phyloP scores from a whole-genome alignment of 2,888 invertebrate genomes.

The Leptinotarsa tumamoca region DNA sequence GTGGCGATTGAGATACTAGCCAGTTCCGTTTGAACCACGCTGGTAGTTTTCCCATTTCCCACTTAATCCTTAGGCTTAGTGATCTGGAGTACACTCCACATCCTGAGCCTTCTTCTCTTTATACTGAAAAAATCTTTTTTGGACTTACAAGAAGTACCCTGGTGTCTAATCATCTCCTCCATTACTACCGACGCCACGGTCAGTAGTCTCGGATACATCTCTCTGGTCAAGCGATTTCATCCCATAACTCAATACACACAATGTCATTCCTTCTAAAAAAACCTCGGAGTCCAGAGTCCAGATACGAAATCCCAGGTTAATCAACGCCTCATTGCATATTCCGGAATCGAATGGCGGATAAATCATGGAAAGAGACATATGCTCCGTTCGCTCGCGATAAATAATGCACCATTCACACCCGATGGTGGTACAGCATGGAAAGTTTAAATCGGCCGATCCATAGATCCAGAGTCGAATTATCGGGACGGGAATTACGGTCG shows the following conservation, averaged over 20 bases:
- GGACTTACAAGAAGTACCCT: no score
- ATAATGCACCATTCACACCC: constrained; percentile 13
- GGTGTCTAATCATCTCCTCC: no score
- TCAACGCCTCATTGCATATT: constrained; percentile 12
- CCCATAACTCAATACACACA: background rate
- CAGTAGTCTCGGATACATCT: no score
- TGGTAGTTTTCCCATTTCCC: no score
- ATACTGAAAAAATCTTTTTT: no score
- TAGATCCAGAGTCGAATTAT: constrained; percentile 3
- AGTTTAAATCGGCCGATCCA: background rate
- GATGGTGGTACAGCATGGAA: background rate
- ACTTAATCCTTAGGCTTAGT: no score
- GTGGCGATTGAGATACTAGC: no score
- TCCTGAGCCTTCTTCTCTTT: no score
- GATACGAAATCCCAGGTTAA: background rate
- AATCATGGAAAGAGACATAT: constrained; percentile 13
- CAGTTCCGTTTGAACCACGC: no score
- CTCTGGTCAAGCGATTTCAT: background rate
- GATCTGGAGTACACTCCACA: no score
- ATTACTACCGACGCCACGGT: no score
- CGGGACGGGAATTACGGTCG: constrained; percentile 1
- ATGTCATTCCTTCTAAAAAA: background rate
- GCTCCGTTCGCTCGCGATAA: background rate
- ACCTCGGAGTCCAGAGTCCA: background rate
- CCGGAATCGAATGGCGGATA: constrained; percentile 8